Evolutionary conservation across 1,140 invertebrate species (phyloP).

Genomic region (Drosophila funebris): DNA sequence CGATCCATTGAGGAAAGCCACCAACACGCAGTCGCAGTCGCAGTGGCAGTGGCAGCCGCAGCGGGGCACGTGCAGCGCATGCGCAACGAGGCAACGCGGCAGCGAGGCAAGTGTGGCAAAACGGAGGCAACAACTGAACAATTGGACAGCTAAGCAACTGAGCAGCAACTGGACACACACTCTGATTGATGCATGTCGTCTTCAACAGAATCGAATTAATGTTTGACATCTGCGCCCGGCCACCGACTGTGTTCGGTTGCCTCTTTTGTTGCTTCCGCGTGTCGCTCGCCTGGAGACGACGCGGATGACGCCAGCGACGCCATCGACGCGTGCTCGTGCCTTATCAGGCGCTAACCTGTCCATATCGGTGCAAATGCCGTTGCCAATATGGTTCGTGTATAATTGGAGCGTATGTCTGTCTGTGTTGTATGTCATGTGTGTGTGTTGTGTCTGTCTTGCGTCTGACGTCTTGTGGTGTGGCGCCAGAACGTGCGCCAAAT

Average conservation of each 20-base stretch:
- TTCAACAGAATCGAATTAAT: slow-evolving; percentile 63
- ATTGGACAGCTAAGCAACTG: no score
- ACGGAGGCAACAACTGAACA: slow-evolving; percentile 24
- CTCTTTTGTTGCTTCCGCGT: slow-evolving; percentile 66
- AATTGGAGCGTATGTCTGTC: slow-evolving; percentile 42
- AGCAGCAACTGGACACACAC: no score
- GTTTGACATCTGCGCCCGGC: slow-evolving; percentile 65
- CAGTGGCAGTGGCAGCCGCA: background rate
- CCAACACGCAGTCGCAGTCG: slow-evolving; percentile 28
- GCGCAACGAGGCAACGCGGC: slow-evolving; percentile 52
- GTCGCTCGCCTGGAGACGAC: slow-evolving; percentile 58
- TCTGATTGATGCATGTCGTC: slow-evolving; percentile 73
- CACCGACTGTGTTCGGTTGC: slow-evolving; percentile 35
- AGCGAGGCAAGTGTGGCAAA: no score
- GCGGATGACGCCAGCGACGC: slow-evolving; percentile 28
- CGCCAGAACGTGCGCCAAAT: slow-evolving; percentile 77
- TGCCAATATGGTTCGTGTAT: slow-evolving; percentile 51
- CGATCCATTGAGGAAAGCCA: slow-evolving; percentile 69
- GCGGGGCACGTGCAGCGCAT: slow-evolving; percentile 69
- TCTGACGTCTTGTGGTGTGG: slow-evolving; percentile 59
- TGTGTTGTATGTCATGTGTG: slow-evolving; percentile 2
- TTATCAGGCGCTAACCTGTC: slow-evolving; percentile 79
- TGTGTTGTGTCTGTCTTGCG: background rate
- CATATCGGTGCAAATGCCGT: slow-evolving; percentile 67
- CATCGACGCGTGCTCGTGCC: slow-evolving; percentile 65